A percentile compares a stretch with the other conserved stretches of the same genome.
Evolutionary conservation across 2,113 vertebrate genomes (phyloP).

Genomic region (Oxyura jamaicensis): DNA sequence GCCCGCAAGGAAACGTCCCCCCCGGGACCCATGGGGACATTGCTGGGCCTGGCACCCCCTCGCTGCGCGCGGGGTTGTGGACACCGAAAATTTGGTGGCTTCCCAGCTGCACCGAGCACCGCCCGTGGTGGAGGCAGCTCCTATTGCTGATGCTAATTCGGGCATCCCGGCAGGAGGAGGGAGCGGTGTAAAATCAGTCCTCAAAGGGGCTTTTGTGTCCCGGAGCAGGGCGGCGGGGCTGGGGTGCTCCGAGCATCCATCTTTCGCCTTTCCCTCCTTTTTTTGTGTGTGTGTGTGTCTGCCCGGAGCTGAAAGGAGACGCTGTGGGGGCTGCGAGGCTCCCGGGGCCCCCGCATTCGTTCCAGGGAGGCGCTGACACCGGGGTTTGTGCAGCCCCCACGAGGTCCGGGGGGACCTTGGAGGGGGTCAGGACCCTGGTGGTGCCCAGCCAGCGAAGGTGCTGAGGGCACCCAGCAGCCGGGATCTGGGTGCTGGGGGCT

Average conservation of each 20-base stretch:
- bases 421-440: fast-evolving
- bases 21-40: fast-evolving
- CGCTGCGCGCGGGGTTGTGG: fast-evolving
- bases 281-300: neutral
- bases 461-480: neutral
- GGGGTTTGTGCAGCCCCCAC: neutral
- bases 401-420: neutral
- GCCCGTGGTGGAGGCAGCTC: neutral
- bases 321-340: neutral
- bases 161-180: neutral
- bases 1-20: fast-evolving
- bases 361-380: neutral
- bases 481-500: neutral
- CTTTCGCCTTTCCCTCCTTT: neutral
- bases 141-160: slow-evolving; percentile 19
- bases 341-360: neutral
- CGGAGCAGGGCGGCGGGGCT: neutral
- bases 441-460: neutral
- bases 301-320: neutral
- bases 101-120: neutral
- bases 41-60: neutral
- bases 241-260: slow-evolving; percentile 19
- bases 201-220: slow-evolving; percentile 48
- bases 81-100: fast-evolving
- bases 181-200: neutral